Base-by-base conservation (phyloP, 2,113 vertebrate genomes). In the Abramis brama region DNA sequence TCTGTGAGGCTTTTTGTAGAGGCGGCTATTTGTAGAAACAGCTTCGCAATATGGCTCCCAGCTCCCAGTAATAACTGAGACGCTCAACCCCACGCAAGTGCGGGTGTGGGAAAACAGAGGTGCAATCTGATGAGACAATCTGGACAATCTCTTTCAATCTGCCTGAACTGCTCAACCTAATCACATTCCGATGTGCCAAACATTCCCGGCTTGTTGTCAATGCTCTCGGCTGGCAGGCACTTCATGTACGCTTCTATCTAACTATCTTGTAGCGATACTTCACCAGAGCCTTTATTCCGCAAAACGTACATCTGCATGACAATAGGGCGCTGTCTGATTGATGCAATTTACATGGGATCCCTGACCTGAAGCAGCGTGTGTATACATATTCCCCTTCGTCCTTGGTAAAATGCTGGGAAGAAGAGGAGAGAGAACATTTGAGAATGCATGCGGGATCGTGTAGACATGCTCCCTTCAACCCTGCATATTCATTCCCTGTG, bases 321-420 rank as follows among this genome's bases (percentile, higher is more conserved):
- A 89, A 90, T 76, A 83, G 47, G 11, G 52, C 30, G 55, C 84
- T n/a, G 52, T 88, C 89, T 90, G 86, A 91, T 89, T 82, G 84
- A 83, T 87, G 88, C 87, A 86, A 91, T 93, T 89, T 89, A 86
- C 86, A 27, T 10, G 43, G 83, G 39, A 87, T 83, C 78, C 71
- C 47, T 75, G 86, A 84, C 75, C 84, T 33, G 52, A 82, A 60
- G 52, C 21, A 21, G 52, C 47, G n/a, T 50, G 55, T 83, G 87
- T 76, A 59, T 15, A 86, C 86, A 80, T 79, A 82, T 86, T 91
- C 89, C 90, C 89, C 50, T 82, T 86, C 2, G 89, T 89, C 86
- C 92, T 91, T 90, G 86, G 84, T 30, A 27, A 11, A 62, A 89
- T 86, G 75, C 83, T 81, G 88, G 55, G 79, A 30, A 87, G 90